Evolutionary conservation across 2,797 vertebrate genomes (phyloP), one percentile per base, ranked within the genome.

Genomic region (Peromyscus aztecus): DNA sequence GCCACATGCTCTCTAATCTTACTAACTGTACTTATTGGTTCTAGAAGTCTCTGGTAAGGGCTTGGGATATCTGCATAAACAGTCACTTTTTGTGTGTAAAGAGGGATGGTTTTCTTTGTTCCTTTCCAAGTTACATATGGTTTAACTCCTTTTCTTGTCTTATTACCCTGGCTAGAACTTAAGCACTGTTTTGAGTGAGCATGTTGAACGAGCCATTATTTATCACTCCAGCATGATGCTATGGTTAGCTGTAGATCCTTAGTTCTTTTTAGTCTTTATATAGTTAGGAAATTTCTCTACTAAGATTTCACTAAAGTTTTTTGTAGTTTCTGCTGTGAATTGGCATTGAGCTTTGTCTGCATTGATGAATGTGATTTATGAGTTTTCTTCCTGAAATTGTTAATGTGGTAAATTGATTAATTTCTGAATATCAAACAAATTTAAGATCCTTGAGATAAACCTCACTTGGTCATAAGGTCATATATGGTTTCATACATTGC

Each of bases 61-160:
- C 8, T 90, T 95, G 31, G 46, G n/a, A 82, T 78, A 92, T 92
- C 55, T 96, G 40, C 1, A n/a, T 43, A 88, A 1, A 1, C 17
- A 81, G 23, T 91, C 40, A 77, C 59, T 29, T 57, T 29, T 52
- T 21, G 40, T 61, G 21, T 73, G 49, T 43, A 89, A 43, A 78
- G 59, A 94, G 1, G 21, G 24, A 29, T 49, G 65, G 34, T 88
- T 97, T 92, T 93, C 17, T 89, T 91, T 96, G 2, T 97, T 88
- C 2, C 12, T 96, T 92, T 92, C 80, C 71, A 31, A 67, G 67
- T 19, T 67, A 6, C 69, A 61, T 55, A 6, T 13, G 31, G 19
- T 76, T 96, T 55, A 61, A 88, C 77, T 91, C 4, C 16, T 90
- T 96, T 95, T 83, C 75, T 94, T 97, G 55, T 71, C 57, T 86